Conservation (phyloP, 2,888 invertebrate species). For the Hoplodrina blanda region DNA sequence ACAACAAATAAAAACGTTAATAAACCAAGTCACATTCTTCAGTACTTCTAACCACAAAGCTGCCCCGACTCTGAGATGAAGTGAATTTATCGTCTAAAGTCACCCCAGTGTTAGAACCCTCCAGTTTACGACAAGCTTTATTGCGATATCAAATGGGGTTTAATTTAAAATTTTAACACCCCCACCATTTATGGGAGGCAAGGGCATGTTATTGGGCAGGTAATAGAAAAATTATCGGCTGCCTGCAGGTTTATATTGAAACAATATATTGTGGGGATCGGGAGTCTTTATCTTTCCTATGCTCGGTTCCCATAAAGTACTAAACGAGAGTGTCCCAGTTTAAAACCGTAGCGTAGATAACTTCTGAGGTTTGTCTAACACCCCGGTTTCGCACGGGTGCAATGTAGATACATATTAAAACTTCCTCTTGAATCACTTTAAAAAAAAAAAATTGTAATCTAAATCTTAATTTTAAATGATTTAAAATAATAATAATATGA, state of each 20-base stretch:
- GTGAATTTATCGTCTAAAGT: conserved; percentile 53
- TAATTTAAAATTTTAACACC: conserved; percentile 72
- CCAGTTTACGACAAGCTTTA: conserved; percentile 68
- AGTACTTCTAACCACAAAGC: conserved; percentile 37
- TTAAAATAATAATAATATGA: too few relatives aligned
- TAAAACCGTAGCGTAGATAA: too few relatives aligned
- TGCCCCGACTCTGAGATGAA: conserved; percentile 39
- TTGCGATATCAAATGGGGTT: conserved; percentile 68
- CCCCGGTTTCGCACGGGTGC: too few relatives aligned
- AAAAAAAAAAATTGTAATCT: too few relatives aligned
- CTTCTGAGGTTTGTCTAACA: too few relatives aligned
- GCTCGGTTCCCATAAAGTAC: not conserved
- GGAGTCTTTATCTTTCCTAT: conserved; percentile 15
- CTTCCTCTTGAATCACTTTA: too few relatives aligned
- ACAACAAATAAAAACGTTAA: conserved; percentile 26
- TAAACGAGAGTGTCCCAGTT: not conserved
- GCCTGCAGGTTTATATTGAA: conserved; percentile 46
- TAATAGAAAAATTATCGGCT: conserved; percentile 63
- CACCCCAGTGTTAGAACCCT: conserved; percentile 56
- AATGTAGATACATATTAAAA: too few relatives aligned
- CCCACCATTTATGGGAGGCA: conserved; percentile 52
- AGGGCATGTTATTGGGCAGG: conserved; percentile 54
- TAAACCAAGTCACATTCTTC: conserved; percentile 16
- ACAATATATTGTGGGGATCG: conserved; percentile 47
- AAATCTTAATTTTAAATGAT: too few relatives aligned